phyloP scores from a whole-genome alignment of 2,888 invertebrate species.

The Drosophila neutralis region DNA sequence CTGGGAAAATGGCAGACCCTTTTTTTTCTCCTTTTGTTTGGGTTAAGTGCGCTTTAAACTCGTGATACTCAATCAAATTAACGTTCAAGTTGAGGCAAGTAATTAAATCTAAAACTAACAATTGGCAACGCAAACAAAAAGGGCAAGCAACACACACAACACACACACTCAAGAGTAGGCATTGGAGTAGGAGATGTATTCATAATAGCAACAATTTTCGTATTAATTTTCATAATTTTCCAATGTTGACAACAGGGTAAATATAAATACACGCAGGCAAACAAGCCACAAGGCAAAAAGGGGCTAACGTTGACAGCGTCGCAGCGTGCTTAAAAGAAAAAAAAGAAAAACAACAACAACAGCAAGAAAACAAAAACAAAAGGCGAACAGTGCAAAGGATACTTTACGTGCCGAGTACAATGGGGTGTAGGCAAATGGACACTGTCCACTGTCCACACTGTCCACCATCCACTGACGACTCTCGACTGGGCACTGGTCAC shows the following conservation, averaged over 20 bases:
- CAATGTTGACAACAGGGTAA: constrained; percentile 74
- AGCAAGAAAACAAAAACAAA: constrained; percentile 55
- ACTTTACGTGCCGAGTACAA: constrained; percentile 53
- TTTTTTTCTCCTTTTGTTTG: constrained; percentile 13
- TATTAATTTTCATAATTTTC: constrained; percentile 79
- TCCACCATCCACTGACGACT: constrained; percentile 8
- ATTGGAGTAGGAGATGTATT: background rate
- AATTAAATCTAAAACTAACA: constrained; percentile 78
- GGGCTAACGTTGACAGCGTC: constrained; percentile 43
- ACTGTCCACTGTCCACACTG: constrained; percentile 22
- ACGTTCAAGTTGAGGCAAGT: constrained; percentile 72
- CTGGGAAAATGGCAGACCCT: constrained; percentile 33
- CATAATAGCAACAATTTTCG: constrained; percentile 74
- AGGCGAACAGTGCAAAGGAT: constrained; percentile 67
- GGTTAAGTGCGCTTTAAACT: constrained; percentile 43
- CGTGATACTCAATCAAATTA: constrained; percentile 76
- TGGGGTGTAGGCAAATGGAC: constrained; percentile 61
- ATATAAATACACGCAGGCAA: constrained; percentile 72
- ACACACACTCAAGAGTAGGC: constrained; percentile 14
- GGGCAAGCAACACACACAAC: constrained; percentile 10
- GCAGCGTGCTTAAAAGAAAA: constrained; percentile 32
- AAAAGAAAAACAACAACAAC: constrained; percentile 10
- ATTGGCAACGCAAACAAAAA: constrained; percentile 54
- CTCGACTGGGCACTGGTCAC: constrained; percentile 17
- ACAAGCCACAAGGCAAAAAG: constrained; percentile 45